Percentiles rank a stretch among this genome's conserved stretches.
These are phyloP conservation scores for Periparus ater DNA, from an alignment of 2,797 vertebrate genomes.

Conservation along the genomic window DNA sequence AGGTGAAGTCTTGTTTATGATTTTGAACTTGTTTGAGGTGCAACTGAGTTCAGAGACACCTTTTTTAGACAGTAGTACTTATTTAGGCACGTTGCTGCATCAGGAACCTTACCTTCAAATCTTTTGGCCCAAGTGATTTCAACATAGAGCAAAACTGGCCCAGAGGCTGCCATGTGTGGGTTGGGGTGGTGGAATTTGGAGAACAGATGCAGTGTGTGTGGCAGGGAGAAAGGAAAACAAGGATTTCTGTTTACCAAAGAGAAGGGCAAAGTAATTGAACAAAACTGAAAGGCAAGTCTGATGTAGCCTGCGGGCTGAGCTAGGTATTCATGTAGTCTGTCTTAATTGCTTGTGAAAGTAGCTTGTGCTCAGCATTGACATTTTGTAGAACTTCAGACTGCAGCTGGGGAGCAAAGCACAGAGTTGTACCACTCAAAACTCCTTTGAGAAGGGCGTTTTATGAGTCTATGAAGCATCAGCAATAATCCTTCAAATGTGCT, in stretches of 20 bases:
- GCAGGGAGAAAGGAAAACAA: background rate
- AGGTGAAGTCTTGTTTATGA: background rate
- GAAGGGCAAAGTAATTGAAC: constrained; percentile 15
- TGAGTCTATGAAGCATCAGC: background rate
- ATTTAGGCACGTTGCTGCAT: background rate
- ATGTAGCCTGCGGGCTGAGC: constrained; percentile 20
- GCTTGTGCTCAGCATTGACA: background rate
- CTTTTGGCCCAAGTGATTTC: background rate
- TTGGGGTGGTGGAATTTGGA: background rate
- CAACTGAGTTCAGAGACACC: background rate
- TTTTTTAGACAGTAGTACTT: background rate
- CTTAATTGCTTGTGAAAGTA: constrained; percentile 47
- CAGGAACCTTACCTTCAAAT: background rate
- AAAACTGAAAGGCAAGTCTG: background rate
- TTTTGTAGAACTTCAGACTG: background rate
- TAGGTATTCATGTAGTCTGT: constrained; percentile 11
- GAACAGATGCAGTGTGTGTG: background rate
- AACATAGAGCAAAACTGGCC: background rate
- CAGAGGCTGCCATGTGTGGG: background rate
- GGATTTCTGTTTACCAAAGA: constrained; percentile 6
- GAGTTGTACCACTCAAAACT: background rate
- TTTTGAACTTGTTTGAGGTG: background rate
- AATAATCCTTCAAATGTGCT: background rate
- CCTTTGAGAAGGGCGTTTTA: background rate
- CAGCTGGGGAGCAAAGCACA: background rate